Evolutionary conservation across 2,797 vertebrate genomes (phyloP), one percentile per base, ranked within the genome.

Genomic region (Gymnopithys bicolor): DNA sequence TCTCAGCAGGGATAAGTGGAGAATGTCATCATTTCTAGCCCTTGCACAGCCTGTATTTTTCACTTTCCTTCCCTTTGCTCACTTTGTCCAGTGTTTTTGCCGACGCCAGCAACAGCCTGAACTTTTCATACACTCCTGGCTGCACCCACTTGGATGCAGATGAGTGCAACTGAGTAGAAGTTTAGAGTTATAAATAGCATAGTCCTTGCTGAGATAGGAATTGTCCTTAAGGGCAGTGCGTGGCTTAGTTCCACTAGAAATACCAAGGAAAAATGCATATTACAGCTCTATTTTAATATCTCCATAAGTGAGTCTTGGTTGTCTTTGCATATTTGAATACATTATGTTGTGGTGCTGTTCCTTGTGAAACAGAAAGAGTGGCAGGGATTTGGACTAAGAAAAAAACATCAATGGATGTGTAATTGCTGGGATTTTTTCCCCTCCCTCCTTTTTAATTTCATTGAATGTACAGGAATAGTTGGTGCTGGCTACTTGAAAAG

Each of bases 101-200:
- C 35, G 75, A 48, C 33, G 30, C 24, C 60, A 74, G 78, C 32
- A 39, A 13, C 41, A 70, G 71, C n/a, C 64, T 80, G 39, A 85
- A 67, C 49, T 74, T 84, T 33, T 84, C 21, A 5, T 45, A 32
- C 0, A 1, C 52, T 84, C 48, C 67, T 92, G 89, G 64, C 87
- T 87, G 71, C n/a, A 19, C 33, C 52, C 30, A 5, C 91, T 85
- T 80, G 58, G 68, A 89, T 0, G 0, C 82, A 71, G 68, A 67
- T 74, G 89, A 63, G 19, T n/a, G 37, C 0, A 0, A 49, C 70
- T 10, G 39, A 79, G 75, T 60, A 63, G 52, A 77, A 94, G 37
- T 19, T 76, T 27, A 25, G 48, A 83, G 75, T 58, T 97, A 89
- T 75, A 94, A 90, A 95, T 94, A 94, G 68, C 46, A 24, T 11